Percentiles rank a stretch among this genome's conserved stretches.
These are phyloP conservation scores for Odontomyia ornata DNA, from an alignment of 2,888 invertebrate species.

Conservation along the genomic window DNA sequence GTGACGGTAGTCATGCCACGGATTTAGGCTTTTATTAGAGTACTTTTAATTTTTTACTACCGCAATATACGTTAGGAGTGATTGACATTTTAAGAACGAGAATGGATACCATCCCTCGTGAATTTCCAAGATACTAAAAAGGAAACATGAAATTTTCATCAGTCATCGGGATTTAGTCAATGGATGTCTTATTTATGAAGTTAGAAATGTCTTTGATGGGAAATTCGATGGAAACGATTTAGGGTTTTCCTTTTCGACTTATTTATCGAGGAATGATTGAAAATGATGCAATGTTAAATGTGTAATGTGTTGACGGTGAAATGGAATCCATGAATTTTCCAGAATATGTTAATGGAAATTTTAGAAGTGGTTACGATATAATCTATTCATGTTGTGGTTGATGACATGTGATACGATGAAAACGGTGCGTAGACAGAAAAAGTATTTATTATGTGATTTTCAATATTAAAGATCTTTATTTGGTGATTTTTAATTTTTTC, in stretches of 20 bases:
- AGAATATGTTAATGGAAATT: too few species aligned
- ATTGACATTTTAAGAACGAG: slow-evolving; percentile 10
- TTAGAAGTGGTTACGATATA: too few species aligned
- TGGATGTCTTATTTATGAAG: slow-evolving; percentile 34
- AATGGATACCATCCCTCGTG: slow-evolving; percentile 11
- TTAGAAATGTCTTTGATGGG: slow-evolving; percentile 19
- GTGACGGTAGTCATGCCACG: slow-evolving; percentile 1
- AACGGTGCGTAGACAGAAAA: too few species aligned
- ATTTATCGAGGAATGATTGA: too few species aligned
- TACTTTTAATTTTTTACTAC: slow-evolving; percentile 40
- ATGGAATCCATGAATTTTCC: too few species aligned
- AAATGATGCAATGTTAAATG: too few species aligned
- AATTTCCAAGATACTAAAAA: slow-evolving; percentile 10
- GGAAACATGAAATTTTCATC: slow-evolving; percentile 11
- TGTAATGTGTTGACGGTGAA: too few species aligned
- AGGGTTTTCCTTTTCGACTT: neutral
- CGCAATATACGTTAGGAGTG: slow-evolving; percentile 21
- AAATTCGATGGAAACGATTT: slow-evolving; percentile 12
- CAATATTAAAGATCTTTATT: too few species aligned
- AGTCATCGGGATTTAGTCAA: neutral
- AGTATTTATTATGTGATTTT: too few species aligned
- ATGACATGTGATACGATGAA: too few species aligned
- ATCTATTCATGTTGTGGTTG: too few species aligned
- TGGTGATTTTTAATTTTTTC: too few species aligned
- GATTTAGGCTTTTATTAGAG: slow-evolving; percentile 38